Evolutionary conservation across 2,888 invertebrate genomes (phyloP).

Genomic region (Protophormia terraenovae): DNA sequence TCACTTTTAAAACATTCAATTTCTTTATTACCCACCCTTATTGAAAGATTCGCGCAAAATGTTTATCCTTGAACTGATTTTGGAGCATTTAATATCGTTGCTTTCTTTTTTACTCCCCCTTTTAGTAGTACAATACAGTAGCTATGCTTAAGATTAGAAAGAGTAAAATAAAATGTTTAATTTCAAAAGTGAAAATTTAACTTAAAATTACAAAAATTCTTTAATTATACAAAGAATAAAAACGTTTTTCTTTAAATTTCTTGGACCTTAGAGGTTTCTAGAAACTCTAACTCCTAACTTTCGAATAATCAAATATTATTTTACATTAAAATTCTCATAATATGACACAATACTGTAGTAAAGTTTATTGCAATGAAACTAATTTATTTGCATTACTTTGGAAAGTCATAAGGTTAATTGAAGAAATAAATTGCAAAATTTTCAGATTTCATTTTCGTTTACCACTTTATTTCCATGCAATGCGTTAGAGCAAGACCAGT

Average conservation of each 20-base stretch:
- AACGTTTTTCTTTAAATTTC: too few relatives aligned
- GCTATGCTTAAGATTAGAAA: background rate
- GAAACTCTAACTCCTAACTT: too few relatives aligned
- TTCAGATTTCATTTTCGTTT: conserved; percentile 44
- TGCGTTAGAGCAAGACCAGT: background rate
- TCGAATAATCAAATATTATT: too few relatives aligned
- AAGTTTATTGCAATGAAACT: background rate
- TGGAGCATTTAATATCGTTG: conserved; percentile 2
- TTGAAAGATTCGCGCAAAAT: background rate
- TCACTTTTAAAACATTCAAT: background rate
- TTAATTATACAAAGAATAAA: too few relatives aligned
- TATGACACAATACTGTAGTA: background rate
- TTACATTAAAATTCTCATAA: background rate
- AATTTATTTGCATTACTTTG: conserved; percentile 58
- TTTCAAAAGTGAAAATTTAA: too few relatives aligned
- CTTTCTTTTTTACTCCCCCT: background rate
- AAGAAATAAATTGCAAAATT: conserved; percentile 52
- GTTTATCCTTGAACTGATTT: conserved; percentile 29
- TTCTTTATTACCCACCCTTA: background rate
- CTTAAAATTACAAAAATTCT: too few relatives aligned
- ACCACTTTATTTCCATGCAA: background rate
- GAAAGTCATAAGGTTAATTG: conserved; percentile 20
- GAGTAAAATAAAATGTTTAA: background rate
- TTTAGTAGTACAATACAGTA: background rate
- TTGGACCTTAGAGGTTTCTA: too few relatives aligned